Conservation (phyloP, 2,888 invertebrate genomes). For the Dendrolimus houi region DNA sequence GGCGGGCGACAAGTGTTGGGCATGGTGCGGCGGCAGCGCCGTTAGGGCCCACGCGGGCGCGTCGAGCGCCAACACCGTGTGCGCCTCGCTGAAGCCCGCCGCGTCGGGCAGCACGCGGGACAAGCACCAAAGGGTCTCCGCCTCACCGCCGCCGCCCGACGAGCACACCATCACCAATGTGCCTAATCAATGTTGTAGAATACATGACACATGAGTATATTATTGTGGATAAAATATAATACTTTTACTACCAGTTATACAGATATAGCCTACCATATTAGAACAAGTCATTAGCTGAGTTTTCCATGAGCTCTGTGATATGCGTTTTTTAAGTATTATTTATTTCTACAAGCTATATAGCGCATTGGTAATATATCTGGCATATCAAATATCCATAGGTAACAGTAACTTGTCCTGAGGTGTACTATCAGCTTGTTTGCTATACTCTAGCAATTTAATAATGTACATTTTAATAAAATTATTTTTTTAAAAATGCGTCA, state of each 20-base stretch:
- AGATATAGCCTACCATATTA: too few relatives aligned
- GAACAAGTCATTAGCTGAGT: too few relatives aligned
- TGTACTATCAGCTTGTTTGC: too few relatives aligned
- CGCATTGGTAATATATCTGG: too few relatives aligned
- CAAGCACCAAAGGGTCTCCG: slow-evolving; percentile 68
- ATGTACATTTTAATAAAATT: too few relatives aligned
- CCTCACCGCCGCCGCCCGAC: slow-evolving; percentile 58
- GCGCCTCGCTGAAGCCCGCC: slow-evolving; percentile 82
- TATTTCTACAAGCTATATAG: too few relatives aligned
- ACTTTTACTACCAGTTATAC: background rate
- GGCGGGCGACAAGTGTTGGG: slow-evolving; percentile 45
- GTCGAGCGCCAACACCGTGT: slow-evolving; percentile 86
- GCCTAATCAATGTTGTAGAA: slow-evolving; percentile 43
- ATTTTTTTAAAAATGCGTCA: too few relatives aligned
- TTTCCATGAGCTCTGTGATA: too few relatives aligned
- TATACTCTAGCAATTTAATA: too few relatives aligned
- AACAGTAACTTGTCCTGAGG: background rate
- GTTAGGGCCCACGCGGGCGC: slow-evolving; percentile 92
- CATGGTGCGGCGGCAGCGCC: slow-evolving; percentile 43
- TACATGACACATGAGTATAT: too few relatives aligned
- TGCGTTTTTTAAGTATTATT: too few relatives aligned
- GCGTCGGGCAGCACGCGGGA: slow-evolving; percentile 80
- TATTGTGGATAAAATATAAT: background rate
- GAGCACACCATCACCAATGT: slow-evolving; percentile 69
- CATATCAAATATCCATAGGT: background rate